Base-by-base conservation (phyloP, 2,888 invertebrate genomes). In the Notodonta ziczac region DNA sequence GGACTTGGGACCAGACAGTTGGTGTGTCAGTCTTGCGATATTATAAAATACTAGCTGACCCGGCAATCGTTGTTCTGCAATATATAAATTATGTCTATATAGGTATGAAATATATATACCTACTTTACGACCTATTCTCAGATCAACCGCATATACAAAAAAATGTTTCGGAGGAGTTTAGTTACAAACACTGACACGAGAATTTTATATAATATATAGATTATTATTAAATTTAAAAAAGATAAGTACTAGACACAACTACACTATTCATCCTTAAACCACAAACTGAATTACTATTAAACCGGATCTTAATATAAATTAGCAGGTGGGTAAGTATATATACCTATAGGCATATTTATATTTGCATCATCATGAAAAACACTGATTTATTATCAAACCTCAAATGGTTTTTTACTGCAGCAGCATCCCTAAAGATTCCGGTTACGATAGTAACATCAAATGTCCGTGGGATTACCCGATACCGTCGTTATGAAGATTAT, bases 211-310 rank as follows among this genome's bases (percentile, higher is more conserved):
- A 24, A 24, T 24, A 24, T 24, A 24, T 24, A 24, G 24, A 24
- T 24, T 24, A 24, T 24, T 24, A 24, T 24, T 24, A 24, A 40
- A 40, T 40, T n/a, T 40, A 40, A 40, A 5, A 40, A 12, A 9
- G 44, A 44, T 44, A 12, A 12, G 13, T 46, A n/a, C 46, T 46
- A n/a, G 5, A 46, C 46, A 46, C 46, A 46, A 13, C 46, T 46
- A n/a, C 13, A n/a, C 46, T 46, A n/a, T 46, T 46, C n/a, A 46
- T n/a, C 0, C 5, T n/a, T 46, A 46, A 61, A 39, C 54, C 10
- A 58, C 56, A 10, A 44, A 74, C 76, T 74, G 56, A 63, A 58
- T 58, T 13, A 48, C 6, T 67, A 56, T 55, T 52, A 44, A 52
- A 50, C 9, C 58, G 50, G 61, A 70, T 63, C 63, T 9, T 50